phyloP scores from a whole-genome alignment of 2,888 invertebrate species.

The Agelastica alni region DNA sequence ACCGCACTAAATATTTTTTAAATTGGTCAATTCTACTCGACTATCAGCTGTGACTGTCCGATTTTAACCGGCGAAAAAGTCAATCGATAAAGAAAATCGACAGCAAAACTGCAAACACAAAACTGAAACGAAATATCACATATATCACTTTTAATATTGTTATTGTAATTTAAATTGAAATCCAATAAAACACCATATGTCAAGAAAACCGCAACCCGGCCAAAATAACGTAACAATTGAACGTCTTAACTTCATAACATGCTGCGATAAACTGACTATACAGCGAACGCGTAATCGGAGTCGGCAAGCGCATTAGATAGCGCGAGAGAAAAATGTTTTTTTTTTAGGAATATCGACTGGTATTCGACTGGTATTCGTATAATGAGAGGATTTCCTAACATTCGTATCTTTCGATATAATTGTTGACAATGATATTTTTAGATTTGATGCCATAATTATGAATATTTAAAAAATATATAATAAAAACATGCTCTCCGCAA shows the following conservation, averaged over 20 bases:
- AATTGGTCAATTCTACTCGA: conserved; percentile 4
- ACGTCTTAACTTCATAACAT: conserved; percentile 24
- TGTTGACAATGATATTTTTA: conserved; percentile 38
- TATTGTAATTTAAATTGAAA: neutral
- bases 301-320: conserved; percentile 9
- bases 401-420: conserved; percentile 17
- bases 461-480: no score
- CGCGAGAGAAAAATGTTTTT: neutral
- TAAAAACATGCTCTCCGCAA: conserved; percentile 5
- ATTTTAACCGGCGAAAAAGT: conserved; percentile 5
- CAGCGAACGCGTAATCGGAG: conserved; percentile 4
- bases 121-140: neutral
- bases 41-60: neutral
- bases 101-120: neutral
- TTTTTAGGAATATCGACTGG: neutral
- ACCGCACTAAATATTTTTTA: conserved; percentile 6
- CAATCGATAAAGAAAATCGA: conserved; percentile 10
- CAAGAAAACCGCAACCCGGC: conserved; percentile 13
- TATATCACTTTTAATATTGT: neutral
- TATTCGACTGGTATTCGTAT: no score
- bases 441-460: conserved; percentile 39
- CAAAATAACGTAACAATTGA: conserved; percentile 2
- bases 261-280: conserved; percentile 31
- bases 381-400: conserved; percentile 20
- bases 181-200: conserved; percentile 8